Base-by-base conservation (phyloP, 2,888 invertebrate genomes). In the Apamea anceps region DNA sequence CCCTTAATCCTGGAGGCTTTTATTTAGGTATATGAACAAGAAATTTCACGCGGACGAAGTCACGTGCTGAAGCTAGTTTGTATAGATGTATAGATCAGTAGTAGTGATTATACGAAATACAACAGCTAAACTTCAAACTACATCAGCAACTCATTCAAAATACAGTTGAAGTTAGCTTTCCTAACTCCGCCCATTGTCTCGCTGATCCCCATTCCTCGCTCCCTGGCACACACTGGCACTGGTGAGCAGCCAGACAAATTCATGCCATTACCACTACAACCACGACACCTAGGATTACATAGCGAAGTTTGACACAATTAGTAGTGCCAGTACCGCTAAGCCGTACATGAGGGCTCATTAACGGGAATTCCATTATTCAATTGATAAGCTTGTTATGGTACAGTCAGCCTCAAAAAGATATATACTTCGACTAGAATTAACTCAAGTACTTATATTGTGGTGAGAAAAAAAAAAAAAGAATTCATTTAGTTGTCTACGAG, bases 301-400 rank as follows among this genome's bases (percentile, higher is more conserved):
- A 2, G 42, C 13, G 21, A 63, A 51, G 37, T 77, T 32, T 54
- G 32, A 15, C 28, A 37, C 28, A 18, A 57, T 65, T 32, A 45
- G n/a, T 57, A 37, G 13, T 13, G 37, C 12, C 8, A 5, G 48
- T 25, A 67, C 4, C 7, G 8, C 13, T 15, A 32, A 72, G 5
- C 32, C 45, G 13, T 66, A 25, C 42, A 45, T 25, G 21, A 45
- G 18, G 18, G 7, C 18, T 79, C 51, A 80, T 70, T 63, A 79
- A 71, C 42, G 42, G 15, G 15, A 21, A 32, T 42, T 32, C 18
- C 18, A 79, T 79, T 48, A 80, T 65, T 80, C 72, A 80, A 25
- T 48, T 2, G 13, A 13, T 51, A 21, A 60, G 28, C 48, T 60
- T 21, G 54, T 21, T n/a, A 42, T 15, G 37, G 5, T 80, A 57